Percentiles rank a stretch among this genome's conserved stretches.
These are phyloP conservation scores for Forbesichthys papilliferus DNA, from an alignment of 2,113 vertebrate genomes.

Conservation along the genomic window DNA sequence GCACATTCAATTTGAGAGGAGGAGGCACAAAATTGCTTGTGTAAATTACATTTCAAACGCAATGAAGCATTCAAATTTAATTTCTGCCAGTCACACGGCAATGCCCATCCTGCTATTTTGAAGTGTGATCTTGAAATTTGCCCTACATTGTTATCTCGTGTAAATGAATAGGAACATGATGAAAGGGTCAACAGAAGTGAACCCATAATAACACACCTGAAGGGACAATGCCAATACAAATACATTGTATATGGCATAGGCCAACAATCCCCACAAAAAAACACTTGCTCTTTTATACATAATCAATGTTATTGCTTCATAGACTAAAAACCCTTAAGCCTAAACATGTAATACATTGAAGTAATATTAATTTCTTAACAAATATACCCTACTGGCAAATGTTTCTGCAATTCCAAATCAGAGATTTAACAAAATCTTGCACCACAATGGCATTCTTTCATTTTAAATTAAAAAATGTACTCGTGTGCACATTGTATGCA, in stretches of 20 bases:
- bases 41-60: slow-evolving; percentile 61
- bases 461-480: too few species aligned
- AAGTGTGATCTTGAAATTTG: slow-evolving; percentile 54
- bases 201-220: slow-evolving; percentile 48
- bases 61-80: slow-evolving; percentile 66
- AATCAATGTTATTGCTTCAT: too few species aligned
- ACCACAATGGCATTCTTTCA: too few species aligned
- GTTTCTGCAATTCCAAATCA: too few species aligned
- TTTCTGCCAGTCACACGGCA: slow-evolving; percentile 52
- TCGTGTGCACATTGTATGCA: too few species aligned
- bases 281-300: too few species aligned
- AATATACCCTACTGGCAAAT: too few species aligned
- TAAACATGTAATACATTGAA: too few species aligned
- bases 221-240: slow-evolving; percentile 5
- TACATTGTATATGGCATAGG: not conserved
- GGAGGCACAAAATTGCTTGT: slow-evolving; percentile 41
- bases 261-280: slow-evolving; percentile 33
- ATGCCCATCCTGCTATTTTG: slow-evolving; percentile 45
- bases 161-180: slow-evolving; percentile 54
- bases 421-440: too few species aligned
- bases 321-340: too few species aligned
- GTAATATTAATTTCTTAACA: too few species aligned
- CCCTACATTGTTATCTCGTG: slow-evolving; percentile 56
- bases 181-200: slow-evolving; percentile 53
- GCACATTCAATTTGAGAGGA: slow-evolving; percentile 49